Conservation (phyloP, 1,140 invertebrate species). For the Littorina saxatilis region DNA sequence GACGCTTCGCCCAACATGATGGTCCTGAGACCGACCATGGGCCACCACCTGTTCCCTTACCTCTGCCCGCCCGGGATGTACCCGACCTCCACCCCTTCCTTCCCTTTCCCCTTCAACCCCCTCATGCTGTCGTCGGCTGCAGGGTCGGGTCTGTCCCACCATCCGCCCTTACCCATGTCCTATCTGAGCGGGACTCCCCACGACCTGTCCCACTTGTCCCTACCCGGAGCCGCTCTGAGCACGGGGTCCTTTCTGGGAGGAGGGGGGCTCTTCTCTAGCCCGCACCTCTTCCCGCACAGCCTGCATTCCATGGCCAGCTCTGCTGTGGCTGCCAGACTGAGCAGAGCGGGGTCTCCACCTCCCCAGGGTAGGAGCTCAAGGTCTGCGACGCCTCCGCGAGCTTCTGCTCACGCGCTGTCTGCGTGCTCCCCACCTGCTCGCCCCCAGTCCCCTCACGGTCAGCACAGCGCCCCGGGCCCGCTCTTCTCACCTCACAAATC, state of each 20-base stretch:
- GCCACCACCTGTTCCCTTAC: slow-evolving; percentile 59
- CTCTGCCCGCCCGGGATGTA: slow-evolving; percentile 49
- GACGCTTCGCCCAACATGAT: slow-evolving; percentile 53
- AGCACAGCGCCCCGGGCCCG: background rate
- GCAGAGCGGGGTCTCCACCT: background rate
- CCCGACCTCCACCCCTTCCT: background rate
- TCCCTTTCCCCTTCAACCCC: slow-evolving; percentile 23
- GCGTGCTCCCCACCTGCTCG: background rate
- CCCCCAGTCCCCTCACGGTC: background rate
- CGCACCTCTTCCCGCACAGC: background rate
- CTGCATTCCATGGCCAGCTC: background rate
- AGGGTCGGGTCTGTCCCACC: background rate
- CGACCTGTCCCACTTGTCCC: background rate
- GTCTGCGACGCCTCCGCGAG: background rate
- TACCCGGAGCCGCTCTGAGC: background rate
- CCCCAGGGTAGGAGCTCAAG: background rate
- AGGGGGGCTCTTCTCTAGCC: background rate
- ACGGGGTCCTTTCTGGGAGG: background rate
- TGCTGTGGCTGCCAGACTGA: background rate
- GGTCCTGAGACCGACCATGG: slow-evolving; percentile 54
- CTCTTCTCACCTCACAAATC: background rate
- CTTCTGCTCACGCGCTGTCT: background rate
- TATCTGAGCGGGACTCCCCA: background rate
- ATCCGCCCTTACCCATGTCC: background rate
- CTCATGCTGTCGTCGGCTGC: background rate